Percentiles rank a stretch among this genome's conserved stretches.
Conservation (phyloP, 2,113 vertebrate species). For the Pica pica region DNA sequence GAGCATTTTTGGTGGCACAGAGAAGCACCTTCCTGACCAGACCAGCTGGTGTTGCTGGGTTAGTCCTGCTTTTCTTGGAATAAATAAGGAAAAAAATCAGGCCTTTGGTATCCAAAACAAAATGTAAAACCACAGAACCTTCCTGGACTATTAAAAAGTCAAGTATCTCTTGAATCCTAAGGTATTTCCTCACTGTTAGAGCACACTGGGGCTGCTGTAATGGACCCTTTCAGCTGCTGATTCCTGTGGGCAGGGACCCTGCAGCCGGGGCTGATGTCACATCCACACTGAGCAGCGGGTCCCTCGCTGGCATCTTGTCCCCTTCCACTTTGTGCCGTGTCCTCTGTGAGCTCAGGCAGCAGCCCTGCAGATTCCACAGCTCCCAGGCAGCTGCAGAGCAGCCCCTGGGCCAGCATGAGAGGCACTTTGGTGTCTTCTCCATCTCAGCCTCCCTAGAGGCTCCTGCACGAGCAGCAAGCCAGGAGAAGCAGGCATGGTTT, state of each 20-base stretch:
- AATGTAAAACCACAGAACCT: background rate
- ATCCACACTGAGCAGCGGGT: background rate
- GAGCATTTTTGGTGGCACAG: background rate
- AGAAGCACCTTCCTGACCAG: background rate
- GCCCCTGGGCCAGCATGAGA: background rate
- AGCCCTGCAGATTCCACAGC: background rate
- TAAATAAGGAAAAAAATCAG: background rate
- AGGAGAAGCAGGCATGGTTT: background rate
- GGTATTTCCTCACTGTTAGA: background rate
- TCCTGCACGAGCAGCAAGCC: background rate
- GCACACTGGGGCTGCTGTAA: background rate
- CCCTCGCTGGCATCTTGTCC: rapidly evolving
- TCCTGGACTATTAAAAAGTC: background rate
- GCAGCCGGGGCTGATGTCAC: rapidly evolving
- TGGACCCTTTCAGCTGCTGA: background rate
- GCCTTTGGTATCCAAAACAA: background rate
- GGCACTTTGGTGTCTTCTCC: too few species aligned
- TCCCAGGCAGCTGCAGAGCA: background rate
- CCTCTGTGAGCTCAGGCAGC: background rate
- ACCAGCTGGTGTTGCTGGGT: background rate
- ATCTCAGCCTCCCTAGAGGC: background rate
- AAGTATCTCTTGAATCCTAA: background rate
- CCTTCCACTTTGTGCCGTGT: rapidly evolving
- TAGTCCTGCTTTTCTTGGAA: background rate
- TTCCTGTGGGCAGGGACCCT: background rate